Conservation (phyloP, 1,140 invertebrate genomes). For the Eriosoma lanigerum region DNA sequence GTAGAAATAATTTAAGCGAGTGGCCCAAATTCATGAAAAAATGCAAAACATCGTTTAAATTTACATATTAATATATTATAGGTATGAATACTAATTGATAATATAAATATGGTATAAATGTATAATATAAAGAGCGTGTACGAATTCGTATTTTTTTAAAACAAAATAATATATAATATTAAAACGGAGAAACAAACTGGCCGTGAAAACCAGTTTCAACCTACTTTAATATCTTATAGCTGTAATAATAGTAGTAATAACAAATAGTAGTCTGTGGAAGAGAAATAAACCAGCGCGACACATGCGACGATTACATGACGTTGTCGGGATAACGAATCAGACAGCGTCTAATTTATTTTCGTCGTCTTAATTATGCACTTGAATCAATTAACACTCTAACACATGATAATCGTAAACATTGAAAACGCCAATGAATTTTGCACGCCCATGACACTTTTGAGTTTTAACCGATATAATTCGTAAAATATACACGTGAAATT, state of each 20-base stretch:
- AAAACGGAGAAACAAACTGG: too few species aligned
- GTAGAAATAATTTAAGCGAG: too few species aligned
- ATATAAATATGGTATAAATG: too few species aligned
- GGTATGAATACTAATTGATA: too few species aligned
- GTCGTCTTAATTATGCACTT: neutral
- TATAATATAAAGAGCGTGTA: too few species aligned
- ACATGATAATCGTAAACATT: neutral
- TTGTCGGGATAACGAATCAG: neutral
- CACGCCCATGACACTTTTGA: neutral
- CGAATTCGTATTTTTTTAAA: too few species aligned
- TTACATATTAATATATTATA: too few species aligned
- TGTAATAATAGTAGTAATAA: neutral
- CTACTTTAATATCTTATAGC: too few species aligned
- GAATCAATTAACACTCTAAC: neutral
- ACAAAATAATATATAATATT: too few species aligned
- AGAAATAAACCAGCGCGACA: neutral
- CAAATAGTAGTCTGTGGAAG: neutral
- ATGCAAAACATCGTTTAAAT: too few species aligned
- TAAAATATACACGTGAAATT: neutral
- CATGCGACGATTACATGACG: neutral
- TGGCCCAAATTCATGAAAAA: too few species aligned
- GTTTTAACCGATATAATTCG: neutral
- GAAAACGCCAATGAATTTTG: constrained; percentile 9
- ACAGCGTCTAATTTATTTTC: neutral
- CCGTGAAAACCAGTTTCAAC: too few species aligned